Percentiles rank a stretch among this genome's conserved stretches.
Evolutionary conservation across 2,888 invertebrate genomes (phyloP).

Genomic region (Pachymerium ferrugineum): DNA sequence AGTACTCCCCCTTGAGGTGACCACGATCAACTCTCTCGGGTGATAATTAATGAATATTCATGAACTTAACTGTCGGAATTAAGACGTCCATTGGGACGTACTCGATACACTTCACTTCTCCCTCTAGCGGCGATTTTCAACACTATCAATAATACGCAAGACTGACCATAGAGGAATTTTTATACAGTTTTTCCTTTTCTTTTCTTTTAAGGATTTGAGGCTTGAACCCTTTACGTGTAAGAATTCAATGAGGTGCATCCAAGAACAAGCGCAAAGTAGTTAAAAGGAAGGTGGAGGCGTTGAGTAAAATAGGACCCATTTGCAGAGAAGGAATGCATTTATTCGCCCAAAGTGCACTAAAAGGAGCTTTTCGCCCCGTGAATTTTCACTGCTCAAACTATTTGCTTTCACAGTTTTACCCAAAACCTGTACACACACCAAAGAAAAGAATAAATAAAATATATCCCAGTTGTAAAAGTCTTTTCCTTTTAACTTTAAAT

Average conservation of each 20-base stretch:
- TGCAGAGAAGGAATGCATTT: not conserved
- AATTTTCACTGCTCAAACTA: not conserved
- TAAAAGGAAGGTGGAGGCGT: not conserved
- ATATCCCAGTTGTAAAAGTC: too few species aligned
- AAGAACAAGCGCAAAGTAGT: not conserved
- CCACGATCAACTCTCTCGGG: not conserved
- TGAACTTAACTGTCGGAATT: not conserved
- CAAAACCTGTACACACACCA: too few species aligned
- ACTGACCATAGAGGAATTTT: too few species aligned
- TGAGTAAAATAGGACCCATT: not conserved
- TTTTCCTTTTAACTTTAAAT: too few species aligned
- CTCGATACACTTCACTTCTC: too few species aligned
- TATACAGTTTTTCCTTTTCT: too few species aligned
- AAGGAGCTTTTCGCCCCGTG: not conserved
- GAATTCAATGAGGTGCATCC: conserved; percentile 2
- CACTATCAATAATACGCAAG: too few species aligned
- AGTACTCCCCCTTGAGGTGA: not conserved
- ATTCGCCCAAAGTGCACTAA: conserved; percentile 3
- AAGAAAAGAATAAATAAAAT: too few species aligned
- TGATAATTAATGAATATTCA: not conserved
- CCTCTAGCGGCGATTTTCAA: too few species aligned
- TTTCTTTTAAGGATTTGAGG: too few species aligned
- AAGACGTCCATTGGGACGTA: not conserved
- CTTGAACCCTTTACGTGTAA: not conserved
- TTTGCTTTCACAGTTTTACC: not conserved